Base-by-base conservation (phyloP, 2,888 invertebrate species). In the Eupithecia insigniata region DNA sequence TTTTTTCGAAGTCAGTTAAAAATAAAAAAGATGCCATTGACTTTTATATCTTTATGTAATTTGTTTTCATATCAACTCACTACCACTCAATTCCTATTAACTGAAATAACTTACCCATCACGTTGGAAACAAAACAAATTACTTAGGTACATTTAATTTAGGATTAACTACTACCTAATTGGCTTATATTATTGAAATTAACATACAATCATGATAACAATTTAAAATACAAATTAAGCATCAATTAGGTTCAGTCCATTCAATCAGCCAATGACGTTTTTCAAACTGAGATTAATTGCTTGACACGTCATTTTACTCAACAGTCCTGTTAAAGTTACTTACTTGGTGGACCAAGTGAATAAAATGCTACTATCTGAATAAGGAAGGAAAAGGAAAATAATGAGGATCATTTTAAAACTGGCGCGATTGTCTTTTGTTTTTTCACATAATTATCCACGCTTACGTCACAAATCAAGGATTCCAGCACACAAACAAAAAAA, bases 231-330 rank as follows among this genome's bases (percentile, higher is more conserved):
- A 60, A 30, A 60, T 60, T 30, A 60, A 60, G 16, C 60, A 60
- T 60, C 43, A 60, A 68, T 68, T 68, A 68, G 32, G 28, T 66
- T 58, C 30, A 64, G 10, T 67, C 67, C 30, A 67, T 71, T 51
- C 14, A 66, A 66, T 70, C 28, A 68, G 28, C 4, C 18, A 28
- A 6, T n/a, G 46, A 51, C 22, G 55, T 55, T 26, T 55, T 55
- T 51, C 43, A 28, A 30, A 30, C 28, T 30, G 18, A 60, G 30
- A 60, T 60, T 18, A 28, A 60, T 30, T 60, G 60, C 18, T 18
- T 16, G 18, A 30, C 18, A 51, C 46, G 46, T 51, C n/a, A 51
- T 51, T 51, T 51, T 3, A 51, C 46, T 46, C 8, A 8, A n/a
- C n/a, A 46, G 2, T 8, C n/a, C 18, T 43, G 18, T 43, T 18